Conservation (phyloP, 2,888 invertebrate species). For the Drosophila borealis region DNA sequence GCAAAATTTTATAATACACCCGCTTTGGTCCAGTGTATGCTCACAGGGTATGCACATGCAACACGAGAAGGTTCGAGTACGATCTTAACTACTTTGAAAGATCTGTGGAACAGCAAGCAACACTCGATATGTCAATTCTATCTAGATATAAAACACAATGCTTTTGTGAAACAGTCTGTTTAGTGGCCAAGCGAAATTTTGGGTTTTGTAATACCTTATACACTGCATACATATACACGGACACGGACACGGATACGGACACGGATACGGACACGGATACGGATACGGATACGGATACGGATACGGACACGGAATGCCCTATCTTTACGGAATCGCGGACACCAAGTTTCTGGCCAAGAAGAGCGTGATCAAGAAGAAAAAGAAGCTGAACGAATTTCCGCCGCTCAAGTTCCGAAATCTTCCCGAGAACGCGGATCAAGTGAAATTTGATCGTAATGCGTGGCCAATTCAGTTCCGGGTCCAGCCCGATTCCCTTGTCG, state of each 20-base stretch:
- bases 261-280: too few species aligned
- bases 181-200: slow-evolving; percentile 28
- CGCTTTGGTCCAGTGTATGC: too few species aligned
- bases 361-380: not conserved
- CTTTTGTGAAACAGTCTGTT: slow-evolving; percentile 5
- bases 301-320: slow-evolving; percentile 47
- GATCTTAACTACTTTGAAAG: not conserved
- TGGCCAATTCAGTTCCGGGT: slow-evolving; percentile 69
- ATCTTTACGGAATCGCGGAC: slow-evolving; percentile 67
- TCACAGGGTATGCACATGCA: not conserved
- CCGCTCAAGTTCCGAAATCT: slow-evolving; percentile 44
- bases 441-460: slow-evolving; percentile 58
- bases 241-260: not conserved
- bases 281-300: too few species aligned
- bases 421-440: slow-evolving; percentile 8
- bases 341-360: slow-evolving; percentile 54
- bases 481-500: slow-evolving; percentile 85
- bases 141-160: not conserved
- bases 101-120: slow-evolving; percentile 2
- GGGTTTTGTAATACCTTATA: not conserved
- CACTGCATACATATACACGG: not conserved
- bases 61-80: slow-evolving; percentile 2
- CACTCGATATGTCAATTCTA: slow-evolving; percentile 8
- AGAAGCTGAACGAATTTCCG: not conserved
- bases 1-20: too few species aligned